Evolutionary conservation across 64 coral and sea anemone species (phyloP).

Genomic region (Orbicella faveolata): DNA sequence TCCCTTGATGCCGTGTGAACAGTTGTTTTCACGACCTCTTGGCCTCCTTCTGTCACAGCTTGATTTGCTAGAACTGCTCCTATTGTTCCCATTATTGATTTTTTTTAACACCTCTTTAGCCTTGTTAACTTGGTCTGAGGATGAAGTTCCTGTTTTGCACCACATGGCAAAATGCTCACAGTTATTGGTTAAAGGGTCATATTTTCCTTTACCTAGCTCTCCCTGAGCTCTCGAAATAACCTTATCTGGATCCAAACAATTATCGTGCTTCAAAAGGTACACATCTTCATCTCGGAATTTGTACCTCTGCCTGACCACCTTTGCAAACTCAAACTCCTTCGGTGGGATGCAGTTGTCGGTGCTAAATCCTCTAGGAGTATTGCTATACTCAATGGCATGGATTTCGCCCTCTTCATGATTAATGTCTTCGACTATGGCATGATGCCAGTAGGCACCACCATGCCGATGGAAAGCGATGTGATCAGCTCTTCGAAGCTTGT

Average conservation of each 20-base stretch:
- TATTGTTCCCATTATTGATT: background rate
- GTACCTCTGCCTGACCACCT: background rate
- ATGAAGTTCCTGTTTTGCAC: slow-evolving; percentile 32
- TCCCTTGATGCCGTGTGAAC: background rate
- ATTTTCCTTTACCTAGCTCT: background rate
- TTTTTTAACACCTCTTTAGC: background rate
- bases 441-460: slow-evolving; percentile 8
- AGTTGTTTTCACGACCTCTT: background rate
- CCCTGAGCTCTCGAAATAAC: background rate
- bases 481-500: slow-evolving; percentile 18
- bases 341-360: background rate
- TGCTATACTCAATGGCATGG: slow-evolving; percentile 17
- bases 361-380: background rate
- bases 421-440: slow-evolving; percentile 16
- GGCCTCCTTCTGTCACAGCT: background rate
- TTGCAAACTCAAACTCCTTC: background rate
- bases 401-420: background rate
- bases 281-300: background rate
- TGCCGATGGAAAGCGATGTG: slow-evolving; percentile 20
- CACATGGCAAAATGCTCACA: slow-evolving; percentile 44
- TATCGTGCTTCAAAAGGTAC: background rate
- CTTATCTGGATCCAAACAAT: background rate
- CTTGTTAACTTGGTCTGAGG: slow-evolving; percentile 12
- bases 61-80: too few relatives aligned
- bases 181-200: slow-evolving; percentile 22